phyloP scores from a whole-genome alignment of 2,888 invertebrate genomes.

The Sarcophaga caerulescens region DNA sequence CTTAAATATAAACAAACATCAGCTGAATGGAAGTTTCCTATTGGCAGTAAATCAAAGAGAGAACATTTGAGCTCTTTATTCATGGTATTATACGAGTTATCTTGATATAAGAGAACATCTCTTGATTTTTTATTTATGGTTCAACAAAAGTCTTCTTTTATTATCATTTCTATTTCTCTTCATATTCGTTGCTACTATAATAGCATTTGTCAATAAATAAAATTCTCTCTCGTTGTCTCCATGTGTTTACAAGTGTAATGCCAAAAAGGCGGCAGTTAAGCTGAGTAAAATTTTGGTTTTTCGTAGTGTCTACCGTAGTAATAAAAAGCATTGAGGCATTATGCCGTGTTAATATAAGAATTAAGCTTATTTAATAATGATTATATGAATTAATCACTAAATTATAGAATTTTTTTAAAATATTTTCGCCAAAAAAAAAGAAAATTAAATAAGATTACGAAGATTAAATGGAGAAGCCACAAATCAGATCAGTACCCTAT shows the following conservation, averaged over 20 bases:
- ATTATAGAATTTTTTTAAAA: not conserved
- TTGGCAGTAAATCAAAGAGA: not conserved
- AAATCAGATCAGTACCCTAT: too few relatives aligned
- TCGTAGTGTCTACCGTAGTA: slow-evolving; percentile 17
- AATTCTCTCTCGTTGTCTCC: slow-evolving; percentile 28
- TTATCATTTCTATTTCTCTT: too few relatives aligned
- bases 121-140: too few relatives aligned
- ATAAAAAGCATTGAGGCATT: slow-evolving; percentile 43
- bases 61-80: too few relatives aligned
- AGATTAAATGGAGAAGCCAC: too few relatives aligned
- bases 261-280: slow-evolving; percentile 50
- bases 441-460: too few relatives aligned
- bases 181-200: not conserved
- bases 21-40: slow-evolving; percentile 58
- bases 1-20: not conserved
- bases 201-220: slow-evolving; percentile 44
- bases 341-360: slow-evolving; percentile 51
- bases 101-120: too few relatives aligned
- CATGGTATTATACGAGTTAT: too few relatives aligned
- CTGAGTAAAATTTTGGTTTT: slow-evolving; percentile 4
- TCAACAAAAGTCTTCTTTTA: too few relatives aligned
- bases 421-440: too few relatives aligned
- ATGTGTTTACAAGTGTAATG: slow-evolving; percentile 29
- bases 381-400: slow-evolving; percentile 36
- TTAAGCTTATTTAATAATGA: slow-evolving; percentile 50